These are phyloP conservation scores for Pollenia angustigena DNA, from an alignment of 2,888 invertebrate species.

Conservation along the genomic window DNA sequence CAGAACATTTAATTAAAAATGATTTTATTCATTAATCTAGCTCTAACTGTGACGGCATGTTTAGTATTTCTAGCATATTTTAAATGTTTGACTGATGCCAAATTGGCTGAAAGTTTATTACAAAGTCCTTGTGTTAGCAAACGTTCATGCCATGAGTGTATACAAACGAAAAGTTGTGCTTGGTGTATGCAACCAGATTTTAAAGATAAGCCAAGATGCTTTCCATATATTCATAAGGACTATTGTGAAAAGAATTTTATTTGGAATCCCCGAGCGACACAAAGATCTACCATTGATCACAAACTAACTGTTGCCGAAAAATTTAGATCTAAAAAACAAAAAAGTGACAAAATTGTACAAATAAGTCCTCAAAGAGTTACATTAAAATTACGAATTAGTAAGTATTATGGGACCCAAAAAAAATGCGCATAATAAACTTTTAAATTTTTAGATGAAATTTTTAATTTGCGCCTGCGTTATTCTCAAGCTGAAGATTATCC, in stretches of 20 bases:
- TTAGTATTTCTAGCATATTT: conserved; percentile 68
- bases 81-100: conserved; percentile 70
- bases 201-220: conserved; percentile 87
- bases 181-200: conserved; percentile 90
- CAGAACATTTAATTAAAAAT: background rate
- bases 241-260: conserved; percentile 89
- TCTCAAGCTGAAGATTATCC: conserved; percentile 97
- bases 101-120: conserved; percentile 78
- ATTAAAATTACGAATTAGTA: conserved; percentile 91
- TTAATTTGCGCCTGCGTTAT: conserved; percentile 90
- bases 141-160: conserved; percentile 94
- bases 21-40: background rate
- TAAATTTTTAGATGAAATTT: conserved; percentile 88
- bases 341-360: conserved; percentile 87
- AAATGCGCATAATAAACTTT: background rate
- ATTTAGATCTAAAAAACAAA: conserved; percentile 75
- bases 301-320: conserved; percentile 85
- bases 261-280: conserved; percentile 88
- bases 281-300: conserved; percentile 84
- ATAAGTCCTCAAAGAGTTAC: conserved; percentile 92
- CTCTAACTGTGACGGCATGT: conserved; percentile 41
- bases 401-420: conserved; percentile 79
- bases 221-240: conserved; percentile 85
- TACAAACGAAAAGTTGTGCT: conserved; percentile 93
- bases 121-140: conserved; percentile 93